Evolutionary conservation across 2,797 vertebrate species (phyloP).

Genomic region (Trichosurus vulpecula): DNA sequence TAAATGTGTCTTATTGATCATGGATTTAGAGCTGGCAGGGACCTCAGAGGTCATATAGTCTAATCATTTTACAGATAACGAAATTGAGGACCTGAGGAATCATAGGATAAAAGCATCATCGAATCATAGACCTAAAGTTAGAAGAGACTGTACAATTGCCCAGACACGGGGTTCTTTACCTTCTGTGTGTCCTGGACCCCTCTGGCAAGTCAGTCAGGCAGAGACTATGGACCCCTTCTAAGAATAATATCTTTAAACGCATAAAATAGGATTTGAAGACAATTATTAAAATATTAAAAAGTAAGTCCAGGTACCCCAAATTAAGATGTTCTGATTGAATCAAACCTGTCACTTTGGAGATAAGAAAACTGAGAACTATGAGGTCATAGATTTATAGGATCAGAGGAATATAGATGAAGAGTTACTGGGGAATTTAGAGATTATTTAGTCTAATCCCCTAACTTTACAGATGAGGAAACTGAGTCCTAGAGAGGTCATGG

Average conservation of each 20-base stretch:
- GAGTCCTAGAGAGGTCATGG: not conserved
- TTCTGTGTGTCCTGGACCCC: not conserved
- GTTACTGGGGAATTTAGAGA: not conserved
- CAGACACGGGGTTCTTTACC: not conserved
- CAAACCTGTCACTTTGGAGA: not conserved
- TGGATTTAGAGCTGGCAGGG: constrained; percentile 27
- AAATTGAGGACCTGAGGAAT: not conserved
- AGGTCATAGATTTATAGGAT: not conserved
- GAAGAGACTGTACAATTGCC: not conserved
- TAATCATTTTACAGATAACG: not conserved
- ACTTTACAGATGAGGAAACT: not conserved
- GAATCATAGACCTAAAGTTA: not conserved
- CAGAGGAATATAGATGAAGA: not conserved
- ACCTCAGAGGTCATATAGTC: not conserved
- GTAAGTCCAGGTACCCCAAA: not conserved
- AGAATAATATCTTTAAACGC: not conserved
- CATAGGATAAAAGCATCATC: not conserved
- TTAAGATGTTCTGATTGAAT: not conserved
- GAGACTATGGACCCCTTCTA: not conserved
- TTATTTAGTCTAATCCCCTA: not conserved
- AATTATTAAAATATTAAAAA: not conserved
- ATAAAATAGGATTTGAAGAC: not conserved
- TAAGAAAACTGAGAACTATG: not conserved
- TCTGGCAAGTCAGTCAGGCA: not conserved
- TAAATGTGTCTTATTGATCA: constrained; percentile 27